phyloP scores from a whole-genome alignment of 2,888 invertebrate species.

The Craniophora ligustri region DNA sequence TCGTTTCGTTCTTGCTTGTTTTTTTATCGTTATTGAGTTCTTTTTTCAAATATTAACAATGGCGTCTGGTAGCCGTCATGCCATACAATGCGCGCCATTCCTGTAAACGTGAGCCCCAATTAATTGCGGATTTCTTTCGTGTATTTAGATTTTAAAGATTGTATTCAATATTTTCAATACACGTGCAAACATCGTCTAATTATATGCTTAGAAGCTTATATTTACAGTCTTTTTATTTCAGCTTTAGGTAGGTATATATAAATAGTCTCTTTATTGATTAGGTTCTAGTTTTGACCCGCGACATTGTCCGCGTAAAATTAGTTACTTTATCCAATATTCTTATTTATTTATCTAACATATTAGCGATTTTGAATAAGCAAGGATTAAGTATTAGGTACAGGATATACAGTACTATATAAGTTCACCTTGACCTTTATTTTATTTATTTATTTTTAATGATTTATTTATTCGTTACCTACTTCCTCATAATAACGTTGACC shows the following conservation, averaged over 20 bases:
- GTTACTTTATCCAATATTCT: too few species aligned
- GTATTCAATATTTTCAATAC: slow-evolving; percentile 39
- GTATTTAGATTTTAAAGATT: slow-evolving; percentile 55
- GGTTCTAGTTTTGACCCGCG: too few species aligned
- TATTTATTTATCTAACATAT: background rate
- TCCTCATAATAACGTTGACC: too few species aligned
- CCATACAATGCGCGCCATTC: slow-evolving; percentile 13
- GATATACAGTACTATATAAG: too few species aligned
- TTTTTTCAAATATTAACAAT: slow-evolving; percentile 38
- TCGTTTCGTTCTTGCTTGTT: slow-evolving; percentile 3
- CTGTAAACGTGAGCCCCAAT: slow-evolving; percentile 58
- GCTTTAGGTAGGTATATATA: background rate
- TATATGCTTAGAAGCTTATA: slow-evolving; percentile 28
- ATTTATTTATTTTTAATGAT: too few species aligned
- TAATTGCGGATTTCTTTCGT: slow-evolving; percentile 65
- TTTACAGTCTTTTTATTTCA: slow-evolving; percentile 2
- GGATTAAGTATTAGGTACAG: too few species aligned
- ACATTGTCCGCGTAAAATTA: too few species aligned
- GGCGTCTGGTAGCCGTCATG: slow-evolving; percentile 5
- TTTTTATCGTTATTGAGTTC: slow-evolving; percentile 6
- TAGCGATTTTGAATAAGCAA: too few species aligned
- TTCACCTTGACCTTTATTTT: too few species aligned
- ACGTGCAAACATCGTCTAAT: slow-evolving; percentile 38
- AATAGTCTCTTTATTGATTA: too few species aligned
- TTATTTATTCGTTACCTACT: too few species aligned